These are phyloP conservation scores for Tragelaphus oryx DNA, from an alignment of 2,797 vertebrate species.

Conservation along the genomic window DNA sequence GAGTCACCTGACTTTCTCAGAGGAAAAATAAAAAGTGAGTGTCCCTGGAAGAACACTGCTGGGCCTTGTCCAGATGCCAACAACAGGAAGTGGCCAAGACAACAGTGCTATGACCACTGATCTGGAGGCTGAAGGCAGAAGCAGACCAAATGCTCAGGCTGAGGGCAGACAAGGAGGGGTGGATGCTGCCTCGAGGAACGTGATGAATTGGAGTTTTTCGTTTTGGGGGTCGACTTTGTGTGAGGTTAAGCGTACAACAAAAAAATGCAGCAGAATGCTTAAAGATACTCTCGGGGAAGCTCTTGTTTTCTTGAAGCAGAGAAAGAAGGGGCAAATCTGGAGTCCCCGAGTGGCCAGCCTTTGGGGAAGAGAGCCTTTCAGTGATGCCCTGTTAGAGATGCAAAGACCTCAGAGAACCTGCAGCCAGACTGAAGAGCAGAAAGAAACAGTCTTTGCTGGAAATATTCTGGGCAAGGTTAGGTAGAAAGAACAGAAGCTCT, in stretches of 20 bases:
- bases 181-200: accelerated
- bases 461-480: background rate
- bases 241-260: background rate
- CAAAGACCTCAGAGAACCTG: background rate
- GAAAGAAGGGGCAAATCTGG: background rate
- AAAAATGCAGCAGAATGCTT: background rate
- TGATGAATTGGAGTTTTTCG: background rate
- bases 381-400: background rate
- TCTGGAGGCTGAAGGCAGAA: background rate
- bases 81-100: background rate
- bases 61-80: background rate
- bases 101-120: background rate
- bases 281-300: no score
- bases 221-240: background rate
- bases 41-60: background rate
- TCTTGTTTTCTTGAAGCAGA: background rate
- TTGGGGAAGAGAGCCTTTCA: background rate
- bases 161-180: background rate
- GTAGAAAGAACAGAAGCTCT: background rate
- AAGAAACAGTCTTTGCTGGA: background rate
- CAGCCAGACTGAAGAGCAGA: background rate
- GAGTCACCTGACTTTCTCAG: background rate
- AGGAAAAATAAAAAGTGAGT: background rate
- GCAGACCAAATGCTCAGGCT: background rate
- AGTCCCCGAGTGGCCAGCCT: accelerated